Evolutionary conservation across 2,113 vertebrate species (phyloP), one percentile per base, ranked within the genome.

Genomic region (Plotosus lineatus): DNA sequence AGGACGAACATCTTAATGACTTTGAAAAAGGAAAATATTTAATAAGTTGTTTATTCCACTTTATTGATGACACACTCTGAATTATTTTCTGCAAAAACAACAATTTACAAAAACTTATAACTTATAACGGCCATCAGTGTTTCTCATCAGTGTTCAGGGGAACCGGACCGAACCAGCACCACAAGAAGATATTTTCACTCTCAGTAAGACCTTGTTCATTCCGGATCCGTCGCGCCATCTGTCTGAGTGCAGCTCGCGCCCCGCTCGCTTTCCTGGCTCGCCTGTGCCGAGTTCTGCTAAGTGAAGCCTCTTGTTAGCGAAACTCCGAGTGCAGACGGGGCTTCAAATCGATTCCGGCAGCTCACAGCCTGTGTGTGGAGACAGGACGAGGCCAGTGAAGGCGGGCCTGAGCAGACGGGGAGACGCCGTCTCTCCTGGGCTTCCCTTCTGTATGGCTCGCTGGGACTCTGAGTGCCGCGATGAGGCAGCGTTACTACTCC

Each of bases 271-370:
- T 65, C 58, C 44, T 44, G 53, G 10, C 36, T 50, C 3, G 36
- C 36, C 46, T 33, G 38, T 31, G 55, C n/a, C 4, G 63, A 28
- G 77, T 81, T 81, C 61, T 46, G 75, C 56, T 58, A 61, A 42
- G 61, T 68, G 73, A 40, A 80, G 65, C 23, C 53, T 77, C 78
- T 84, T 77, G 74, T 72, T 73, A 81, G 50, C 8, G 10, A 1
- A 40, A 68, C 72, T 31, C 56, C n/a, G 44, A n/a, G 36, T 61
- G n/a, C 56, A 77, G 26, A 60, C 28, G 36, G 69, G 63, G 53
- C 60, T 74, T 26, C 6, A 36, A 78, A 81, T 81, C 78, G 65
- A 82, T 85, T 69, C 31, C 33, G 75, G 33, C 75, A 73, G 56
- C 69, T 73, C 51, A 38, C 1, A 10, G 42, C 36, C 48, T 50